These are phyloP conservation scores for Yponomeuta cagnagella DNA, from an alignment of 2,888 invertebrate genomes.

Conservation along the genomic window DNA sequence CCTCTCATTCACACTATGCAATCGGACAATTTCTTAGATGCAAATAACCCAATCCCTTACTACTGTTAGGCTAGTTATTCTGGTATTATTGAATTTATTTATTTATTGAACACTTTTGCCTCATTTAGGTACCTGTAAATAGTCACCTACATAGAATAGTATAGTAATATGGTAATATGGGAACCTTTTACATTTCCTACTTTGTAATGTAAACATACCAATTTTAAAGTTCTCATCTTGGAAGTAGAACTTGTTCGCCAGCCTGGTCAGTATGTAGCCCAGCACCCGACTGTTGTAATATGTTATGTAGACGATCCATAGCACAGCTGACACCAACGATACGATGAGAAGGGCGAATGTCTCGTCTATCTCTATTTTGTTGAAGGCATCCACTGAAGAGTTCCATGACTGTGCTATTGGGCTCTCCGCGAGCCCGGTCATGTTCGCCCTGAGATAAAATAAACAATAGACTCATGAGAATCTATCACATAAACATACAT, in stretches of 20 bases:
- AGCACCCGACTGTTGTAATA: slow-evolving; percentile 96
- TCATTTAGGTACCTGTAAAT: too few species aligned
- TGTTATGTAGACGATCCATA: slow-evolving; percentile 95
- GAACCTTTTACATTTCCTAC: too few species aligned
- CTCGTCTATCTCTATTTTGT: slow-evolving; percentile 84
- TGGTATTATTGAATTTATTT: too few species aligned
- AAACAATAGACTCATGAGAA: slow-evolving; percentile 16
- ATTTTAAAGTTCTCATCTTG: slow-evolving; percentile 92
- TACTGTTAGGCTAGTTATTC: too few species aligned
- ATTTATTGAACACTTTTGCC: too few species aligned
- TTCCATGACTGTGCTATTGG: slow-evolving; percentile 75
- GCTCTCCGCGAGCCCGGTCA: slow-evolving; percentile 42
- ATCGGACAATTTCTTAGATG: too few species aligned
- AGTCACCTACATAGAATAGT: too few species aligned
- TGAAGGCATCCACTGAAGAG: slow-evolving; percentile 74
- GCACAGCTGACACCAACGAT: slow-evolving; percentile 87
- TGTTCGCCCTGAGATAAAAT: slow-evolving; percentile 50
- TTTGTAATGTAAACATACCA: slow-evolving; percentile 70
- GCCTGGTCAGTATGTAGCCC: slow-evolving; percentile 91
- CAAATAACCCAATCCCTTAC: too few species aligned
- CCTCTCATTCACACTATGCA: too few species aligned
- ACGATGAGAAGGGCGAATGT: slow-evolving; percentile 85
- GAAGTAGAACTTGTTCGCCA: slow-evolving; percentile 90
- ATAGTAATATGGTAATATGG: too few species aligned
- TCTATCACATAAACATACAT: slow-evolving; percentile 30